These are phyloP conservation scores for Cetoscarus ocellatus DNA, from an alignment of 2,797 vertebrate species.

Conservation along the genomic window DNA sequence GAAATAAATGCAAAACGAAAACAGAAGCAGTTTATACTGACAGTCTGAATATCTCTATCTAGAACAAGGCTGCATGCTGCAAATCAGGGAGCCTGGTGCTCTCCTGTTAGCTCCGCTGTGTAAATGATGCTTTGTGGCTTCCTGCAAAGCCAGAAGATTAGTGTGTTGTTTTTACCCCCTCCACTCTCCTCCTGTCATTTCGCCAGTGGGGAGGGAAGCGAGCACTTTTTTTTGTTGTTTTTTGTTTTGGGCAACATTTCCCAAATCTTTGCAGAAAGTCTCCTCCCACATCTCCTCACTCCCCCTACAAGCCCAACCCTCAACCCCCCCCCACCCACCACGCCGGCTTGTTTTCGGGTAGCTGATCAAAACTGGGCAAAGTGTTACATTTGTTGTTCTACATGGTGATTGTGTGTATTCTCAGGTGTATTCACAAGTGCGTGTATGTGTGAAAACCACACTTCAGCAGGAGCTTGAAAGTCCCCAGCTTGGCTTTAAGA, in stretches of 20 bases:
- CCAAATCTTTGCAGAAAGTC: conserved; percentile 58
- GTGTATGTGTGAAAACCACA: conserved; percentile 27
- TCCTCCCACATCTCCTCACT: conserved; percentile 42
- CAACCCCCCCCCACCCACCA: not conserved
- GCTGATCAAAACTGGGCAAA: conserved; percentile 77
- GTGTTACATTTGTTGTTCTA: conserved; percentile 71
- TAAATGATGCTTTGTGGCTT: conserved; percentile 84
- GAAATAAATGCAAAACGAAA: conserved; percentile 99
- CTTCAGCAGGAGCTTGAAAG: conserved; percentile 59
- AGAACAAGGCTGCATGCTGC: conserved; percentile 94
- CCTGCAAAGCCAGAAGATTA: conserved; percentile 82
- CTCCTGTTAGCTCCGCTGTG: conserved; percentile 81
- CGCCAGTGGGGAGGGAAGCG: conserved; percentile 72
- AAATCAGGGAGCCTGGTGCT: conserved; percentile 89
- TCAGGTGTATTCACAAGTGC: conserved; percentile 61
- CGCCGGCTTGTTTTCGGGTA: conserved; percentile 62
- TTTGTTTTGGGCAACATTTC: conserved; percentile 40
- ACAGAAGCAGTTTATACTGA: conserved; percentile 99
- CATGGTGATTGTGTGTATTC: conserved; percentile 68
- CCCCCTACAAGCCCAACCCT: conserved; percentile 16
- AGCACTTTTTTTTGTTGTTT: conserved; percentile 62
- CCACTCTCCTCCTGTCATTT: conserved; percentile 75
- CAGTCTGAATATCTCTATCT: conserved; percentile 99
- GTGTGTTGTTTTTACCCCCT: conserved; percentile 77
- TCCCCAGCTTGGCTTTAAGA: conserved; percentile 60